These are phyloP conservation scores for Lepeophtheirus nordmannii DNA, from an alignment of 2,888 invertebrate genomes.

Conservation along the genomic window DNA sequence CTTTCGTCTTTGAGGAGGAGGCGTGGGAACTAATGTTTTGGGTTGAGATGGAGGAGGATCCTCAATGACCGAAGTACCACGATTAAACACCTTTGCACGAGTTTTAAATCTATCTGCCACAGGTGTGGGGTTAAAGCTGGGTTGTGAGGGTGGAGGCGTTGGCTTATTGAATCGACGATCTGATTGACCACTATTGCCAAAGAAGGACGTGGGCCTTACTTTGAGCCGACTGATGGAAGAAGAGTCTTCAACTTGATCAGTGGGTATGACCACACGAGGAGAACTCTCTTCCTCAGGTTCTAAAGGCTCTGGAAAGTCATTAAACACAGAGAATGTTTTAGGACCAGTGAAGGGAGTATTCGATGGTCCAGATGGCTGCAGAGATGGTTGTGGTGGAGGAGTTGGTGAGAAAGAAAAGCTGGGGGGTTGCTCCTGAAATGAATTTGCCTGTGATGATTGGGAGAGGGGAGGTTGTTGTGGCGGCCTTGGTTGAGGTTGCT, in stretches of 20 bases:
- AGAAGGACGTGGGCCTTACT: not conserved
- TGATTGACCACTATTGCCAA: too few species aligned
- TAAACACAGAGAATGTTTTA: not conserved
- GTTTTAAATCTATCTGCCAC: not conserved
- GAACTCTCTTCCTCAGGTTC: not conserved
- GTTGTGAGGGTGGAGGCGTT: not conserved
- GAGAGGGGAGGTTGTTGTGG: not conserved
- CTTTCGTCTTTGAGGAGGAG: not conserved
- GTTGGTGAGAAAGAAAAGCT: slow-evolving; percentile 9
- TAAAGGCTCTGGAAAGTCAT: not conserved
- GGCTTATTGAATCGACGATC: not conserved
- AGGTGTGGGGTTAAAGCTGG: not conserved
- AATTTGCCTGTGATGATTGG: not conserved
- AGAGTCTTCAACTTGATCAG: slow-evolving; percentile 14
- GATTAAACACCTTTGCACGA: not conserved
- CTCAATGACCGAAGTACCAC: not conserved
- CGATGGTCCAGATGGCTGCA: not conserved
- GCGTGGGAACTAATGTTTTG: not conserved
- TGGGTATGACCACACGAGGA: slow-evolving; percentile 2
- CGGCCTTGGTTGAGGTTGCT: not conserved
- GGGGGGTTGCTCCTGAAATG: not conserved
- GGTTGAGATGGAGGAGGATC: not conserved
- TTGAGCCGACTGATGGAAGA: slow-evolving; percentile 1
- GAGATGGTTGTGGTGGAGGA: slow-evolving; percentile 7
- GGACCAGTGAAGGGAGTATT: not conserved